Evolutionary conservation across 2,113 vertebrate species (phyloP).

Genomic region (Otocyon megalotis): DNA sequence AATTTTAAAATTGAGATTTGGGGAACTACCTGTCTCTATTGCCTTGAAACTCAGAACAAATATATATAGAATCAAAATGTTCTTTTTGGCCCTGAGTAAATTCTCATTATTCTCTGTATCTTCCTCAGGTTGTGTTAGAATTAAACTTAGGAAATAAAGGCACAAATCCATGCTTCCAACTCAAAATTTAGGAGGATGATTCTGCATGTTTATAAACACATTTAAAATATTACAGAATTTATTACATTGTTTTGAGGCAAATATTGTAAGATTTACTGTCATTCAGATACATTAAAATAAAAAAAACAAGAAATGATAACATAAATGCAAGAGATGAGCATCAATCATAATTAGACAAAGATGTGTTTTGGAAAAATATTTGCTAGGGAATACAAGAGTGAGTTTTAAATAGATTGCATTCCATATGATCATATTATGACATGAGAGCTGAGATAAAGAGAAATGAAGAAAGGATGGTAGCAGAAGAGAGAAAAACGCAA

Average conservation of each 20-base stretch:
- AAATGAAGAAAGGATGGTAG: not conserved
- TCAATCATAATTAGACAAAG: not conserved
- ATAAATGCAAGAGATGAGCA: not conserved
- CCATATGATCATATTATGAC: not conserved
- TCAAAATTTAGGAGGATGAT: not conserved
- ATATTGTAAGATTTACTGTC: not conserved
- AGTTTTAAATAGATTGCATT: not conserved
- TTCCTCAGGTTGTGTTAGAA: not conserved
- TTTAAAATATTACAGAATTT: not conserved
- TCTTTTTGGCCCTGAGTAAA: not conserved
- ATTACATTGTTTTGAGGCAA: not conserved
- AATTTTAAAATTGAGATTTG: not conserved
- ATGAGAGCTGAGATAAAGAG: not conserved
- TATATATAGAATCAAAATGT: not conserved
- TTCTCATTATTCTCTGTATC: not conserved
- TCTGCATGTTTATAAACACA: not conserved
- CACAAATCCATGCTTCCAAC: not conserved
- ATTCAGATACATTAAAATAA: not conserved
- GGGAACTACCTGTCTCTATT: not conserved
- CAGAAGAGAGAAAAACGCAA: not conserved
- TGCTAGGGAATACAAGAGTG: not conserved
- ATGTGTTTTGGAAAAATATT: not conserved
- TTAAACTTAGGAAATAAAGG: conserved; percentile 1
- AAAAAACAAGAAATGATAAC: not conserved
- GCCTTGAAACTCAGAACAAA: not conserved